Conservation (phyloP, 1,140 invertebrate genomes). For the Brachionus manjavacas region DNA sequence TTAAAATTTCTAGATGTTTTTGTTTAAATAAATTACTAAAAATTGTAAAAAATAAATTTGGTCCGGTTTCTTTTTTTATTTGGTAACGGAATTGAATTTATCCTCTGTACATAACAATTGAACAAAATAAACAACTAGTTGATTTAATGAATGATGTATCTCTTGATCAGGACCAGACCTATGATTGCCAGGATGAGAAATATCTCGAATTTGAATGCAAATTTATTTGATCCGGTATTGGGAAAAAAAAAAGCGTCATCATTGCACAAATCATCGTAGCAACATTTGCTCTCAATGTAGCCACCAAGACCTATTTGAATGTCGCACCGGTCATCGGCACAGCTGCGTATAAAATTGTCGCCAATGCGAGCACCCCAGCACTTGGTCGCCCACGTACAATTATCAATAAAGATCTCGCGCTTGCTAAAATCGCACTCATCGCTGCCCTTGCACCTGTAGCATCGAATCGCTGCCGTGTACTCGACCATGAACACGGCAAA, state of each 20-base stretch:
- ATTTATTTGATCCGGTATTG: constrained; percentile 10
- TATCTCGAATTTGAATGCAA: background rate
- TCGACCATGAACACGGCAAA: background rate
- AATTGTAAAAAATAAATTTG: background rate
- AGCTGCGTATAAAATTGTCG: constrained; percentile 32
- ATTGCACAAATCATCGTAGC: constrained; percentile 38
- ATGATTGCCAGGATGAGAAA: background rate
- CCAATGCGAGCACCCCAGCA: constrained; percentile 40
- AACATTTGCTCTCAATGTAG: constrained; percentile 41
- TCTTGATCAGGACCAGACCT: background rate
- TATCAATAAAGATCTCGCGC: constrained; percentile 23
- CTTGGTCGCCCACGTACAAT: constrained; percentile 40
- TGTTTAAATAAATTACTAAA: background rate
- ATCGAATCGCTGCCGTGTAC: constrained; percentile 23
- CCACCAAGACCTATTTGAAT: constrained; percentile 34
- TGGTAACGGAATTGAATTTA: background rate
- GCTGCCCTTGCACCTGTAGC: constrained; percentile 27
- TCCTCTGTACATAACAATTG: background rate
- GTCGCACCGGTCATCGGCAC: constrained; percentile 39
- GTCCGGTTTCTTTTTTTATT: background rate
- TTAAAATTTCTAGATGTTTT: background rate
- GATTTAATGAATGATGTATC: background rate
- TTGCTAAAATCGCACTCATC: constrained; percentile 34
- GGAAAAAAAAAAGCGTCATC: constrained; percentile 31
- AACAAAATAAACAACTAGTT: background rate